These are phyloP conservation scores for Adelges cooleyi DNA, from an alignment of 1,140 invertebrate genomes.

Conservation along the genomic window DNA sequence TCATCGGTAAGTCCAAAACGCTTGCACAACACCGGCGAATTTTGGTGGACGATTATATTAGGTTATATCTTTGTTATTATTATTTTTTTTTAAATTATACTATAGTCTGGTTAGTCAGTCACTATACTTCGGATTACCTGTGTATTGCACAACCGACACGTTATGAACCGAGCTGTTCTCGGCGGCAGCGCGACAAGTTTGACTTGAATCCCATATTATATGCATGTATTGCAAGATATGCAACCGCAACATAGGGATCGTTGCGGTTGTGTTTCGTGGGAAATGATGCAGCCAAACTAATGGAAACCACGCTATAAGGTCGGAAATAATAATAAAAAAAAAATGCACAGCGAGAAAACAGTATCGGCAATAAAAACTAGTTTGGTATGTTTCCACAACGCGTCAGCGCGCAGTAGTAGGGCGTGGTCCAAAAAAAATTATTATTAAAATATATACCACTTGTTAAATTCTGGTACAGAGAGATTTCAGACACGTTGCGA, in stretches of 20 bases:
- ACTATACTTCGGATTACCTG: no score
- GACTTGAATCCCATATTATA: conserved; percentile 1
- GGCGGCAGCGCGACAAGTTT: not conserved
- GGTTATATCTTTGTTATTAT: no score
- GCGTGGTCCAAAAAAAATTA: not conserved
- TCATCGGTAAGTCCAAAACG: no score
- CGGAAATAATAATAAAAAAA: not conserved
- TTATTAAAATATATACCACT: no score
- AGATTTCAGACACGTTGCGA: no score
- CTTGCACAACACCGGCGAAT: no score
- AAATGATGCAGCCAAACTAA: not conserved
- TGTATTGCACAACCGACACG: not conserved
- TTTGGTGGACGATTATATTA: no score
- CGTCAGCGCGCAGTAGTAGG: not conserved
- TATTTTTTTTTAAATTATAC: no score
- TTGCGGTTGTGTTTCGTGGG: not conserved
- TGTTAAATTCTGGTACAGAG: no score
- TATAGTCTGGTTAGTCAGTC: no score
- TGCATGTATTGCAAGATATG: no score
- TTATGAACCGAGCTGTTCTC: not conserved
- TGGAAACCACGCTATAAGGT: not conserved
- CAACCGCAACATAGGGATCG: not conserved
- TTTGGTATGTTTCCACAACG: not conserved
- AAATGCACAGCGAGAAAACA: not conserved
- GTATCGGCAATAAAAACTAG: conserved; percentile 15